Conservation (phyloP, 2,888 invertebrate species). For the Agrochola lota region DNA sequence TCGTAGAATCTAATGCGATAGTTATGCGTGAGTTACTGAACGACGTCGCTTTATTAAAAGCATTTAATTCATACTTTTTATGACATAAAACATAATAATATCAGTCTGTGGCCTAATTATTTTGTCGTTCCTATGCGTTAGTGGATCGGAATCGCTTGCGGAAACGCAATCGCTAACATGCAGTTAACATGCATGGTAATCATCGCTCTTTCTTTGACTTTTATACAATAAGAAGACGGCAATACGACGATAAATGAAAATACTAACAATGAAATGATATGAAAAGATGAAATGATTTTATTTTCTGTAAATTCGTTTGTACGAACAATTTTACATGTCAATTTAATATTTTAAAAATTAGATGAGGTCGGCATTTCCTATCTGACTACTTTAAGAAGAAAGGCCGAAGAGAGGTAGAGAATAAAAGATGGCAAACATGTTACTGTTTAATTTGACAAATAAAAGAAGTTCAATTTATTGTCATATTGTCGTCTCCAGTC, state of each 20-base stretch:
- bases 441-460: too few species aligned
- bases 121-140: background rate
- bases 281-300: too few species aligned
- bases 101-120: background rate
- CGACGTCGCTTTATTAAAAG: constrained; percentile 14
- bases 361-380: too few species aligned
- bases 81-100: background rate
- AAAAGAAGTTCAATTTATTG: too few species aligned
- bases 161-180: background rate
- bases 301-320: too few species aligned
- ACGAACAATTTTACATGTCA: too few species aligned
- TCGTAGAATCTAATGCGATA: constrained; percentile 33
- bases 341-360: too few species aligned
- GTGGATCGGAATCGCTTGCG: background rate
- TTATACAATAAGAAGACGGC: background rate
- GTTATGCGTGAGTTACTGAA: constrained; percentile 22
- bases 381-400: too few species aligned
- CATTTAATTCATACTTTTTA: background rate
- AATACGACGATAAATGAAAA: background rate
- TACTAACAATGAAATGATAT: too few species aligned
- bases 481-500: too few species aligned
- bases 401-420: too few species aligned
- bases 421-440: too few species aligned
- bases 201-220: background rate
- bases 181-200: background rate